phyloP scores from a whole-genome alignment of 2,113 vertebrate species.

The Cyphomyrus discorhynchus region DNA sequence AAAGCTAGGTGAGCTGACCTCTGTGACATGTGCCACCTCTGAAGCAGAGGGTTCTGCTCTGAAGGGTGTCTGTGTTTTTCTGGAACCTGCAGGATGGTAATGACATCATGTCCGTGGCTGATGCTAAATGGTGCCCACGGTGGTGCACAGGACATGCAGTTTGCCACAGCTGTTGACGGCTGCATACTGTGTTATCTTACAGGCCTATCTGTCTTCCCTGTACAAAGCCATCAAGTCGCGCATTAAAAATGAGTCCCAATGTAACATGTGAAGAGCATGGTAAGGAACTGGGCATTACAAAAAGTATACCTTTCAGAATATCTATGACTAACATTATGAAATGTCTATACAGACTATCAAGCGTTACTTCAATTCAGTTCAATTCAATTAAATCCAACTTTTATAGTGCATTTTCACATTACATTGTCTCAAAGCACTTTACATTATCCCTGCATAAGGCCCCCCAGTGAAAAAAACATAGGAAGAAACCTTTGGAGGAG shows the following conservation, averaged over 20 bases:
- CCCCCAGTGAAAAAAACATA: neutral
- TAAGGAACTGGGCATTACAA: slow-evolving; percentile 24
- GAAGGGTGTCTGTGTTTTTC: neutral
- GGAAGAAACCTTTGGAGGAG: neutral
- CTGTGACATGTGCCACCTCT: neutral
- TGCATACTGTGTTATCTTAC: neutral
- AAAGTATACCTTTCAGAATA: neutral
- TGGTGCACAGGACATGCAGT: neutral
- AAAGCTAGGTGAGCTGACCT: slow-evolving; percentile 54
- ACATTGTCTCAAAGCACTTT: neutral
- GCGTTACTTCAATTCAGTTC: neutral
- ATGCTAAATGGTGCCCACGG: neutral
- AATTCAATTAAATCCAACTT: neutral
- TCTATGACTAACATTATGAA: neutral
- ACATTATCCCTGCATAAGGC: neutral
- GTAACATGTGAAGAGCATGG: slow-evolving; percentile 55
- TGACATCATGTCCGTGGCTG: neutral
- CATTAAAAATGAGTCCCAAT: slow-evolving; percentile 48
- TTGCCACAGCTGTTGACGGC: neutral
- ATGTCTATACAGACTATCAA: neutral
- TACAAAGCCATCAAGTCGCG: slow-evolving; percentile 49
- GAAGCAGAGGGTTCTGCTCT: neutral
- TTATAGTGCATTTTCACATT: neutral
- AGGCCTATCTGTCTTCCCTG: slow-evolving; percentile 62
- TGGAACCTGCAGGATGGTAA: neutral